These are phyloP conservation scores for Bambusicola thoracicus DNA, from an alignment of 2,113 vertebrate species.

Conservation along the genomic window DNA sequence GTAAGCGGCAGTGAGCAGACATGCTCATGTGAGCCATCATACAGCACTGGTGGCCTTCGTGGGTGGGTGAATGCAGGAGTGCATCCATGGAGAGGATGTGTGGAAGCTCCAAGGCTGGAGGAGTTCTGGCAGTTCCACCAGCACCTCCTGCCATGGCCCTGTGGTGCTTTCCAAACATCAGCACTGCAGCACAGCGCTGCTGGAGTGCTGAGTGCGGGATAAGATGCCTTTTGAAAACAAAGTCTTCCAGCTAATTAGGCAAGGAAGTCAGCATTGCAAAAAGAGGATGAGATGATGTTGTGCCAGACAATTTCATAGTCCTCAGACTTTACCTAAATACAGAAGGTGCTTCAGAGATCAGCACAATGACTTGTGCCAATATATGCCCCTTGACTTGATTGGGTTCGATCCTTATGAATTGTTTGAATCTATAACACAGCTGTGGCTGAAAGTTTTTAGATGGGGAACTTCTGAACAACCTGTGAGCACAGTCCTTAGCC, in stretches of 20 bases:
- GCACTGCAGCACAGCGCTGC: neutral
- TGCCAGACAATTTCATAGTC: neutral
- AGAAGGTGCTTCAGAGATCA: neutral
- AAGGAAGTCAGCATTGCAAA: neutral
- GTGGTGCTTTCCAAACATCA: neutral
- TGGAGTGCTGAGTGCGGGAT: fast-evolving
- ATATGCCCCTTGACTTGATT: neutral
- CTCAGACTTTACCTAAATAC: neutral
- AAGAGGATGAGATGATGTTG: neutral
- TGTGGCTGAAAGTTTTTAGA: neutral
- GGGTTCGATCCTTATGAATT: fast-evolving
- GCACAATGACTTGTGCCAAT: neutral
- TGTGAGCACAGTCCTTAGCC: fast-evolving
- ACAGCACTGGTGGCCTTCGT: neutral
- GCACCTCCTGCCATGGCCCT: too few species aligned
- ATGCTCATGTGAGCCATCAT: neutral
- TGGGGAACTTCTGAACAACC: neutral
- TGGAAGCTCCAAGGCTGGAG: neutral
- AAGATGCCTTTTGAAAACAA: neutral
- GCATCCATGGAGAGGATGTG: neutral
- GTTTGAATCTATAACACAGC: neutral
- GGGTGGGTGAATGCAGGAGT: neutral
- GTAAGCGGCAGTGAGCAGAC: fast-evolving
- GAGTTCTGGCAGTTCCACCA: neutral
- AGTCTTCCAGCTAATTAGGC: neutral